phyloP scores from a whole-genome alignment of 2,113 vertebrate genomes.

The Cathartes aura region DNA sequence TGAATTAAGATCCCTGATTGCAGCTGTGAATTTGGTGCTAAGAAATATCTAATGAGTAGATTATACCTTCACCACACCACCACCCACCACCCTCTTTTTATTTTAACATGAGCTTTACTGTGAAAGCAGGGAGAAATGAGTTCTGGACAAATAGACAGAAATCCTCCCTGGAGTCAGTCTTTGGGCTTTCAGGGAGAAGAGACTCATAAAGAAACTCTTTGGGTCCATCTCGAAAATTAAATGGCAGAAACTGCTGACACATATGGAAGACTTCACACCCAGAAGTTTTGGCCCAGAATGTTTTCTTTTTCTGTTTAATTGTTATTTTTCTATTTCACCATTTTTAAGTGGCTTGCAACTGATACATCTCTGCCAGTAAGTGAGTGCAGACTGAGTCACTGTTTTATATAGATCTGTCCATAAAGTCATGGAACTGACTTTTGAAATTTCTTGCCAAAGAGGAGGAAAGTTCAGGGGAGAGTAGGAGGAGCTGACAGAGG shows the following conservation, averaged over 20 bases:
- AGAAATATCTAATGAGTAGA: not conserved
- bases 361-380: slow-evolving; percentile 39
- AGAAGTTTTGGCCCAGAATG: not conserved
- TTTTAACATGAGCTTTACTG: not conserved
- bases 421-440: slow-evolving; percentile 38
- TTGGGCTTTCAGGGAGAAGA: not conserved
- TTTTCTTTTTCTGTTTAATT: slow-evolving; percentile 31
- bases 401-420: slow-evolving; percentile 39
- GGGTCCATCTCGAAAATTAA: not conserved
- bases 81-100: not conserved
- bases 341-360: slow-evolving; percentile 33
- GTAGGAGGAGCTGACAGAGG: not conserved
- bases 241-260: not conserved
- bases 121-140: not conserved
- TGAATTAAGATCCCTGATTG: not conserved
- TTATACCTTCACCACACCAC: not conserved
- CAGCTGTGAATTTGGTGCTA: not conserved
- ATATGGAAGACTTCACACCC: not conserved
- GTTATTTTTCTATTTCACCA: slow-evolving; percentile 11
- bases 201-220: not conserved
- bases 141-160: not conserved
- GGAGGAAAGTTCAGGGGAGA: not conserved
- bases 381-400: slow-evolving; percentile 39
- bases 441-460: slow-evolving; percentile 23
- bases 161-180: not conserved